Conservation (phyloP, 2,888 invertebrate genomes). For the Tinea trinotella region DNA sequence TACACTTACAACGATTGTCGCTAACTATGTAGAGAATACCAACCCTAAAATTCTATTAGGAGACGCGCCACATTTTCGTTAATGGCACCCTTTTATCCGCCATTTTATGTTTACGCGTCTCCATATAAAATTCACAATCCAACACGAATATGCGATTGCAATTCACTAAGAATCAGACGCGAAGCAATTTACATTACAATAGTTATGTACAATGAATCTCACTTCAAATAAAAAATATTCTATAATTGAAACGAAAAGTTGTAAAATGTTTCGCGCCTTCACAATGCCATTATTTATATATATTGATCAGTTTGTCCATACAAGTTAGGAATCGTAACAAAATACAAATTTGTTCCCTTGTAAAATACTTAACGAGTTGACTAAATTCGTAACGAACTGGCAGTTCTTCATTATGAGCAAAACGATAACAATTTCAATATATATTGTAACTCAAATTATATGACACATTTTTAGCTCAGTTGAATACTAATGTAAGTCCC, state of each 20-base stretch:
- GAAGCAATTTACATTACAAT: constrained; percentile 55
- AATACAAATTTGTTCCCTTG: not conserved
- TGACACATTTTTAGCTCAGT: too few species aligned
- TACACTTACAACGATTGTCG: constrained; percentile 9
- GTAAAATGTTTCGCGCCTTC: constrained; percentile 64
- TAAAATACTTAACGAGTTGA: not conserved
- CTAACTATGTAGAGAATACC: not conserved
- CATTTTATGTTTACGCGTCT: not conserved
- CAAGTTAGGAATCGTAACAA: not conserved
- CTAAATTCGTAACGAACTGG: constrained; percentile 5
- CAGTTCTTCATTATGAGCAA: too few species aligned
- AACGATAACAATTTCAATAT: too few species aligned
- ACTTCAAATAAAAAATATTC: not conserved
- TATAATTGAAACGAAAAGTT: constrained; percentile 27
- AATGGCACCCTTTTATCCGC: not conserved
- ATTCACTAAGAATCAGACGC: constrained; percentile 36
- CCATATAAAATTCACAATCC: not conserved
- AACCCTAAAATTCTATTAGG: not conserved
- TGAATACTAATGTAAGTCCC: too few species aligned
- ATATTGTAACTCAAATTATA: not conserved
- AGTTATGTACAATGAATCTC: not conserved
- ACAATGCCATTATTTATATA: constrained; percentile 5
- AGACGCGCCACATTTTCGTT: not conserved
- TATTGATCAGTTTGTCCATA: constrained; percentile 2
- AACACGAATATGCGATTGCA: not conserved